Conservation (phyloP, 2,113 vertebrate genomes). For the Ovis canadensis region DNA sequence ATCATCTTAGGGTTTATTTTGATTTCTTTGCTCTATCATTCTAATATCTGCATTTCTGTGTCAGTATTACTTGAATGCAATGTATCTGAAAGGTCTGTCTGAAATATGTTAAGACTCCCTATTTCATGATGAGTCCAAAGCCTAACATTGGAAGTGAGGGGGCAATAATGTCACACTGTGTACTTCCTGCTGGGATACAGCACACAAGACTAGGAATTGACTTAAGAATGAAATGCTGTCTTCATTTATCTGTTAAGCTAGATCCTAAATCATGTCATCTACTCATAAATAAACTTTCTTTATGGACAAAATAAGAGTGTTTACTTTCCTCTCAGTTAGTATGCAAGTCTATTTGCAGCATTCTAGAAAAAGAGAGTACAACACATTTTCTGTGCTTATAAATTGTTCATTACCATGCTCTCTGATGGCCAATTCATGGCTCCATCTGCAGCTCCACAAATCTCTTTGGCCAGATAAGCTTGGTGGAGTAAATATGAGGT, state of each 20-base stretch:
- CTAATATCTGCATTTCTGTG: neutral
- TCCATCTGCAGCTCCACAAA: constrained; percentile 45
- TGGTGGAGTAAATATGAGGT: constrained; percentile 34
- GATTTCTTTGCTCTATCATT: neutral
- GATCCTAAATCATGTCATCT: constrained; percentile 23
- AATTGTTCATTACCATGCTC: constrained; percentile 58
- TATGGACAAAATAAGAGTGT: constrained; percentile 49
- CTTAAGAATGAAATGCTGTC: neutral
- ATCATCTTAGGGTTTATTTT: neutral
- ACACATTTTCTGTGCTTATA: constrained; percentile 63
- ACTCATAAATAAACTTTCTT: constrained; percentile 53
- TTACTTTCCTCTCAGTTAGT: constrained; percentile 60
- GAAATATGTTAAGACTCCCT: neutral
- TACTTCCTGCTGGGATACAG: neutral
- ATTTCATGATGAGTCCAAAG: neutral
- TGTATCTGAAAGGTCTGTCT: neutral
- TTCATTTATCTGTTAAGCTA: constrained; percentile 47
- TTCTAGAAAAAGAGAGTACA: constrained; percentile 48
- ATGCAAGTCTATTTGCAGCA: constrained; percentile 56
- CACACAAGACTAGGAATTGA: neutral
- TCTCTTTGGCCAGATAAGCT: constrained; percentile 36
- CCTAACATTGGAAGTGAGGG: neutral
- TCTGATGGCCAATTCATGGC: constrained; percentile 51
- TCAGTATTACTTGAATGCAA: neutral
- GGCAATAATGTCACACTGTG: neutral